phyloP scores from a whole-genome alignment of 2,888 invertebrate genomes.

The Dicycla oo region DNA sequence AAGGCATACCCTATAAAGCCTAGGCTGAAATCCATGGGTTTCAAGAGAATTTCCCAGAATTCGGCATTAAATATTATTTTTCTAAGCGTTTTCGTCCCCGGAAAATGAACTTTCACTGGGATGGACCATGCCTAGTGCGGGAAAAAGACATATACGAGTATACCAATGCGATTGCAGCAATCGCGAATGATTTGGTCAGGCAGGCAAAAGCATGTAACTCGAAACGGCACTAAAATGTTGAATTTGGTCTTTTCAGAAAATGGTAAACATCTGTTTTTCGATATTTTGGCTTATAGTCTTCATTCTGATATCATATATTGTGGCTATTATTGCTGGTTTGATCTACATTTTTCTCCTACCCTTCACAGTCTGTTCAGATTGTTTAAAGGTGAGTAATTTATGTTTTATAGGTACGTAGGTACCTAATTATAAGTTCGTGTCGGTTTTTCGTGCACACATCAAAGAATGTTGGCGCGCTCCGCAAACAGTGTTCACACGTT shows the following conservation, averaged over 20 bases:
- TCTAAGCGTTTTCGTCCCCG: no score
- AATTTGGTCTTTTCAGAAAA: slow-evolving; percentile 4
- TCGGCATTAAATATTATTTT: no score
- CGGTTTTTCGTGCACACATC: not conserved
- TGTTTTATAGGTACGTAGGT: no score
- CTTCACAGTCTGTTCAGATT: not conserved
- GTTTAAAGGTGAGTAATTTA: not conserved
- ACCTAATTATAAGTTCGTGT: not conserved
- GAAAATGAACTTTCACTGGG: no score
- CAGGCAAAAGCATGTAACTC: not conserved
- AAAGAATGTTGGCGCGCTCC: not conserved
- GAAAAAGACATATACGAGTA: no score
- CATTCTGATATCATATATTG: not conserved
- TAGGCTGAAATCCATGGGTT: no score
- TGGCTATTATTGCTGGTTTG: not conserved
- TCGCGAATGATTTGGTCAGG: not conserved
- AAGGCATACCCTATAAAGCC: no score
- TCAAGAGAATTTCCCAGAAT: no score
- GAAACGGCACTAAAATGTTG: not conserved
- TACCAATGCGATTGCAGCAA: not conserved
- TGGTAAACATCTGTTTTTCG: not conserved
- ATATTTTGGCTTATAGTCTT: not conserved
- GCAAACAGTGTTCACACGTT: not conserved
- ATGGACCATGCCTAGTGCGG: no score
- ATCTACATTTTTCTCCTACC: not conserved